Percentiles rank a stretch among this genome's conserved stretches.
Conservation (phyloP, 2,797 vertebrate species). For the Gymnoscopelus braueri region DNA sequence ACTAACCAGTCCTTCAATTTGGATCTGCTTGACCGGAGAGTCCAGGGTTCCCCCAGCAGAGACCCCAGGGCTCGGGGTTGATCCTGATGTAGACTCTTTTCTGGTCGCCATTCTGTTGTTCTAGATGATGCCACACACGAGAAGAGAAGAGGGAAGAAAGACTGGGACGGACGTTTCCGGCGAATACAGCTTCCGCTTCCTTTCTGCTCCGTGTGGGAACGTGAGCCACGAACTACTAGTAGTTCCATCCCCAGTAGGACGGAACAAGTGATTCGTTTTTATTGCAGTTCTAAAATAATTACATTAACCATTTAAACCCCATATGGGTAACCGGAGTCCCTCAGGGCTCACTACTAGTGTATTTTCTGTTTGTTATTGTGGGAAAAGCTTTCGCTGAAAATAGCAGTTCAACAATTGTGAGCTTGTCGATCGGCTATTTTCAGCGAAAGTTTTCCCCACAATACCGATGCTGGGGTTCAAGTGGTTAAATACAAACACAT, state of each 20-base stretch:
- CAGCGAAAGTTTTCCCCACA: no score
- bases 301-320: no score
- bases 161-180: conserved; percentile 56
- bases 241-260: background rate
- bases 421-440: no score
- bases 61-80: conserved; percentile 31
- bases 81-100: conserved; percentile 50
- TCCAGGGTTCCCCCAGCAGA: conserved; percentile 67
- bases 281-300: no score
- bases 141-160: conserved; percentile 53
- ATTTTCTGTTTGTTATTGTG: no score
- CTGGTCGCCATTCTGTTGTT: conserved; percentile 59
- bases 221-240: accelerated
- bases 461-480: no score
- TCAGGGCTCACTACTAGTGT: no score
- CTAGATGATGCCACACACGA: conserved; percentile 53
- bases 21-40: conserved; percentile 79
- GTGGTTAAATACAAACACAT: no score
- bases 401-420: no score
- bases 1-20: conserved; percentile 81
- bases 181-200: accelerated
- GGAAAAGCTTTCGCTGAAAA: no score
- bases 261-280: no score
- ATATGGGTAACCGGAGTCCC: no score
- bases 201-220: conserved; percentile 51